Percentiles rank a stretch among this genome's conserved stretches.
Evolutionary conservation across 2,797 vertebrate genomes (phyloP).

Genomic region (Phalanger gymnotis): DNA sequence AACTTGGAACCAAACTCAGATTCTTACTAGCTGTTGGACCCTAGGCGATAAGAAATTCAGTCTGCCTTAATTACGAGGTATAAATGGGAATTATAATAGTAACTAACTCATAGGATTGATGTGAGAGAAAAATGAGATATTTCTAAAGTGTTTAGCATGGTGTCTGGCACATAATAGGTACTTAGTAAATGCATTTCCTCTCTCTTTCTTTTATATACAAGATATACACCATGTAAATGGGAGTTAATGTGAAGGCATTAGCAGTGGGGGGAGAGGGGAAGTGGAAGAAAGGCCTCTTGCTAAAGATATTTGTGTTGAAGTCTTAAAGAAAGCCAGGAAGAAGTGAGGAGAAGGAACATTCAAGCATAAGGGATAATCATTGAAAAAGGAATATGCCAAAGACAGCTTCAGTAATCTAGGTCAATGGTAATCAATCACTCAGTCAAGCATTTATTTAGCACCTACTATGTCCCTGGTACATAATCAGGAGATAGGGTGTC

Average conservation of each 20-base stretch:
- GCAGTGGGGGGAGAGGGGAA: rapidly evolving
- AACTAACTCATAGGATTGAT: background rate
- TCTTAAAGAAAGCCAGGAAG: background rate
- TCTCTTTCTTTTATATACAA: background rate
- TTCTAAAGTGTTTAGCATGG: no score
- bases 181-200: background rate
- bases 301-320: background rate
- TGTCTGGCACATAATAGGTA: no score
- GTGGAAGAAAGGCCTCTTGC: background rate
- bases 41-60: background rate
- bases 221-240: background rate
- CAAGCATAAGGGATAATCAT: background rate
- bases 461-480: no score
- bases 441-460: no score
- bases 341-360: background rate
- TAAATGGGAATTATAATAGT: background rate
- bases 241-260: background rate
- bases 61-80: background rate
- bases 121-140: background rate
- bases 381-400: no score
- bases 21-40: background rate
- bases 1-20: background rate
- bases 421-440: no score
- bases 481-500: background rate
- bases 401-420: no score